A percentile compares a stretch with the other conserved stretches of the same genome.
Conservation (phyloP, 2,797 vertebrate genomes). For the Botia almorhae region DNA sequence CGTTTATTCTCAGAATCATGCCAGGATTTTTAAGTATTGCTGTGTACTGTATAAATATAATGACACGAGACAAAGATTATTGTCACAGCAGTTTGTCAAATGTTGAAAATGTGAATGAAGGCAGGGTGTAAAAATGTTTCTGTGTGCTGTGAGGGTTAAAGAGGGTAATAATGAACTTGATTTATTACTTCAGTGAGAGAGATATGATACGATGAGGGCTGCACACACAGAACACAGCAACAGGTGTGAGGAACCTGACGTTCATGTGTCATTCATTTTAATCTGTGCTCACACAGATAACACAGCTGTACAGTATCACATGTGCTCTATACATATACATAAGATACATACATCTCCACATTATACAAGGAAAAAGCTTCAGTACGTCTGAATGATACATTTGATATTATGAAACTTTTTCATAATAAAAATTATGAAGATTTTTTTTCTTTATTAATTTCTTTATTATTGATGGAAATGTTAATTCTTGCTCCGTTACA, state of each 20-base stretch:
- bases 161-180: slow-evolving; percentile 11
- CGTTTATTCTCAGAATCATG: slow-evolving; percentile 13
- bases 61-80: slow-evolving; percentile 7
- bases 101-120: neutral
- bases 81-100: slow-evolving; percentile 14
- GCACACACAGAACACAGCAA: neutral
- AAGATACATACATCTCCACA: too few species aligned
- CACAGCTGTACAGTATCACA: too few species aligned
- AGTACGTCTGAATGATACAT: too few species aligned
- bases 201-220: neutral
- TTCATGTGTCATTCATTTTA: too few species aligned
- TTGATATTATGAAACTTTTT: too few species aligned
- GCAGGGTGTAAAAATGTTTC: neutral
- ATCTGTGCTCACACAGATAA: too few species aligned
- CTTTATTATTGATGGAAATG: too few species aligned
- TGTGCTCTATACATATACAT: too few species aligned
- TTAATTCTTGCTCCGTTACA: too few species aligned
- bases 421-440: too few species aligned
- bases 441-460: too few species aligned
- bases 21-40: slow-evolving; percentile 14
- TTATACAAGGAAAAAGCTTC: too few species aligned
- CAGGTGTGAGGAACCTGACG: neutral
- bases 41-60: slow-evolving; percentile 17
- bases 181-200: slow-evolving; percentile 8
- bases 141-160: neutral